Evolutionary conservation across 2,113 vertebrate genomes (phyloP), one percentile per base, ranked within the genome.

Genomic region (Vulpes lagopus): DNA sequence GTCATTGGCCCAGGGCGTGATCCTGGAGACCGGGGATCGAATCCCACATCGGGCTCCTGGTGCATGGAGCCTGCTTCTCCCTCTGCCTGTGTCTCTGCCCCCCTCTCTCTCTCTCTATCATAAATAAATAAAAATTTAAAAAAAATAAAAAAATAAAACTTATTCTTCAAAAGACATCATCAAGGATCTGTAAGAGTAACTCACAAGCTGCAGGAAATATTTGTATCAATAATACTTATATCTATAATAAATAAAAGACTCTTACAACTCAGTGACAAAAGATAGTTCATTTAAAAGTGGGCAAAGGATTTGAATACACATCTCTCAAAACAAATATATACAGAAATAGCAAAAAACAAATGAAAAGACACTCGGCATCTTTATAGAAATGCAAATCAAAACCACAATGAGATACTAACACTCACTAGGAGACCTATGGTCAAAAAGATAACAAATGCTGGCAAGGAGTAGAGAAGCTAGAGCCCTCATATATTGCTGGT

Each of bases 61-160:
- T 35, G 35, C 35, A 35, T 35, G 35, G 35, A 35, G 35, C 35
- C 35, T 35, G 35, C 35, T 35, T 35, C 35, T 35, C 35, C 35
- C 35, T 35, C 35, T 35, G 35, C 35, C 35, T 35, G 35, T 35
- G 35, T 35, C 35, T 35, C 35, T 35, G 35, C 35, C 35, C 2
- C 35, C 2, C 35, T 35, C 35, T 35, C 35, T 35, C 35, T 35
- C 35, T 35, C 35, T 35, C 35, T 35, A 35, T 35, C 35, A 35
- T 35, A 35, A 35, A 35, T 35, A 35, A 35, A 35, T 35, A 35
- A 95, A 92, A 83, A 82, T n/a, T 76, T 80, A 92, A 96, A 96
- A 73, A 35, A 35, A 35, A 35, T 80, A 96, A 96, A 73, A 92
- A 96, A 96, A 73, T 80, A 92, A 96, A 96, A 73, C 2, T 32